Percentiles rank a stretch among this genome's conserved stretches.
Conservation (phyloP, 2,113 vertebrate genomes). For the Pomatostomus ruficeps region DNA sequence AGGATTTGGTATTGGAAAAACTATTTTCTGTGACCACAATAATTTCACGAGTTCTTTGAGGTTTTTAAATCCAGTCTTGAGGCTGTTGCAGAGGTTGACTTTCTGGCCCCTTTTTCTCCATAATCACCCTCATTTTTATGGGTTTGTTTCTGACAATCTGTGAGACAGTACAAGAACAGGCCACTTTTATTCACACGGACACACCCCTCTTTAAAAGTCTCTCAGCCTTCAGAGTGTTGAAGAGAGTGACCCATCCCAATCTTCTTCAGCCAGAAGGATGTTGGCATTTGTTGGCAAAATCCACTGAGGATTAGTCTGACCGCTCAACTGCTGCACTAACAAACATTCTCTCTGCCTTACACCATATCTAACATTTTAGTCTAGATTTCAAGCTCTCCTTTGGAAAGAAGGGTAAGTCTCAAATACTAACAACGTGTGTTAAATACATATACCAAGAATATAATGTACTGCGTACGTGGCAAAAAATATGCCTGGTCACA, state of each 20-base stretch:
- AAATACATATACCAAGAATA: not conserved
- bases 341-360: not conserved
- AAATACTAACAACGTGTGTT: not conserved
- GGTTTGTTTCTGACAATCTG: not conserved
- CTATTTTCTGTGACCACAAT: not conserved
- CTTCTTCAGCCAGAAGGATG: not conserved
- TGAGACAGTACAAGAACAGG: not conserved
- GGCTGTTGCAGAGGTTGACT: not conserved
- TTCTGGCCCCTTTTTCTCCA: not conserved
- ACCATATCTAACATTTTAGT: not conserved
- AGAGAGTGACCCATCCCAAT: not conserved
- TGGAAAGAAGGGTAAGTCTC: not conserved
- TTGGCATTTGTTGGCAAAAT: not conserved
- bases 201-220: not conserved
- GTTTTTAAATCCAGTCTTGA: not conserved
- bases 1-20: not conserved
- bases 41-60: not conserved
- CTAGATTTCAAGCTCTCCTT: not conserved
- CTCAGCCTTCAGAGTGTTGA: not conserved
- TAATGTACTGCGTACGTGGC: not conserved
- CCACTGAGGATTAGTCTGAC: not conserved
- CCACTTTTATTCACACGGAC: not conserved
- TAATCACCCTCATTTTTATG: not conserved
- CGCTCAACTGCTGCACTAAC: not conserved
- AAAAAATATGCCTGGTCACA: not conserved